A percentile compares a stretch with the other conserved stretches of the same genome.
Conservation (phyloP, 2,888 invertebrate species). For the Polylopha cassiicola region DNA sequence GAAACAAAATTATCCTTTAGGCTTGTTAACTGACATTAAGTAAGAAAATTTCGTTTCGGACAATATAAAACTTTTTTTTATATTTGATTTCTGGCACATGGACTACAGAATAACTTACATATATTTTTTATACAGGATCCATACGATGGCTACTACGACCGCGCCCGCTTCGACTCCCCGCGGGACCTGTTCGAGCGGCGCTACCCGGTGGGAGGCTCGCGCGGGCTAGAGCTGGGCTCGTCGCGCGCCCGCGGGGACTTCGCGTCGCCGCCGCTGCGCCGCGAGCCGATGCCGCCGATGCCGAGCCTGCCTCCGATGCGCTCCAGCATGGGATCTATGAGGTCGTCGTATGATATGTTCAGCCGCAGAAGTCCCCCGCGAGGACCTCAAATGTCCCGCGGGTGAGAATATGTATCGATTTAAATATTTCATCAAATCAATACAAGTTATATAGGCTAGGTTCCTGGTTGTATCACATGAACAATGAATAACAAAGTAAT, state of each 20-base stretch:
- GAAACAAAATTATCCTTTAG: conserved; percentile 11
- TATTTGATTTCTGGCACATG: neutral
- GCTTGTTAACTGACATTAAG: no score
- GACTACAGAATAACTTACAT: conserved; percentile 12
- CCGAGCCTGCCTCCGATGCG: conserved; percentile 82
- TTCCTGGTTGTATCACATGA: no score
- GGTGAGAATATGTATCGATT: conserved; percentile 52
- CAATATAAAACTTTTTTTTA: neutral
- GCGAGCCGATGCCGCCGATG: conserved; percentile 89
- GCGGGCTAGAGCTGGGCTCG: conserved; percentile 75
- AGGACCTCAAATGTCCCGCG: conserved; percentile 73
- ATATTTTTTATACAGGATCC: conserved; percentile 71
- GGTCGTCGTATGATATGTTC: conserved; percentile 87
- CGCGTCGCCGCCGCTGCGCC: conserved; percentile 84
- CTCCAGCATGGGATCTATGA: conserved; percentile 81
- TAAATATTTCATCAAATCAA: no score
- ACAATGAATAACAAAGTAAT: no score
- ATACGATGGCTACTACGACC: conserved; percentile 89
- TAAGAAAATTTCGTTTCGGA: neutral
- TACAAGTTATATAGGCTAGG: no score
- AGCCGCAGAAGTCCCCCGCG: conserved; percentile 87
- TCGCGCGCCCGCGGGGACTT: conserved; percentile 80
- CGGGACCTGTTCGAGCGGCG: conserved; percentile 89
- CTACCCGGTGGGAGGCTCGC: conserved; percentile 79
- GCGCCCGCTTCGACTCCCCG: conserved; percentile 85